Evolutionary conservation across 2,888 invertebrate species (phyloP), one percentile per base, ranked within the genome.

Genomic region (Calameuta filiformis): DNA sequence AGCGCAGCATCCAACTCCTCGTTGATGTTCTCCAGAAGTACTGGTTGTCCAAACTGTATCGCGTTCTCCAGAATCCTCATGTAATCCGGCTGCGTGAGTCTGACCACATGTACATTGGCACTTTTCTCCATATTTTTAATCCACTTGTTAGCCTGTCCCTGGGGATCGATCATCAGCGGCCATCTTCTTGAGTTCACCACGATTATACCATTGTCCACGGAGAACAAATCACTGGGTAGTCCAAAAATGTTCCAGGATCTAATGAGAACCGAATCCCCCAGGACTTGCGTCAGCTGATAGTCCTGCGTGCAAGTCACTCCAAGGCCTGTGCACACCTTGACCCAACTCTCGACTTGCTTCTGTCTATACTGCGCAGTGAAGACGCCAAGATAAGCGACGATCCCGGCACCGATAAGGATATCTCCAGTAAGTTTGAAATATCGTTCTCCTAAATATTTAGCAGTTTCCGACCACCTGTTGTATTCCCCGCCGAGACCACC

Each of bases 131-230:
- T 95, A 90, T 97, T 98, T 91, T 97, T 98, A 56, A 98, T 94
- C 98, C 98, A 98, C 87, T 97, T 96, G 89, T 97, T 98, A 0
- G 98, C 98, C 90, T 98, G 98, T 0, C 97, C 96, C 89, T 99
- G 98, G 0, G 98, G 98, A 92, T 99, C 98, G 85, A 99, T 98
- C 96, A 98, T 96, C 31, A 99, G 92, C 0, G 98, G 97, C 96
- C 97, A 98, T 76, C 98, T 94, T 73, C 97, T 94, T 0, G 98
- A 96, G 88, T 97, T 96, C 94, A 95, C 95, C 77, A 98, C 96
- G 83, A 98, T 97, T 83, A 98, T 98, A 71, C 96, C 98, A 89
- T 98, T 98, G 90, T 98, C 98, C 69, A 97, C 93, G 82, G 98
- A 98, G 91, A 98, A 98, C 77, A 95, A 94, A 89, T 98, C 98